Base-by-base conservation (phyloP, 2,888 invertebrate species). In the Ceraclea dissimilis region DNA sequence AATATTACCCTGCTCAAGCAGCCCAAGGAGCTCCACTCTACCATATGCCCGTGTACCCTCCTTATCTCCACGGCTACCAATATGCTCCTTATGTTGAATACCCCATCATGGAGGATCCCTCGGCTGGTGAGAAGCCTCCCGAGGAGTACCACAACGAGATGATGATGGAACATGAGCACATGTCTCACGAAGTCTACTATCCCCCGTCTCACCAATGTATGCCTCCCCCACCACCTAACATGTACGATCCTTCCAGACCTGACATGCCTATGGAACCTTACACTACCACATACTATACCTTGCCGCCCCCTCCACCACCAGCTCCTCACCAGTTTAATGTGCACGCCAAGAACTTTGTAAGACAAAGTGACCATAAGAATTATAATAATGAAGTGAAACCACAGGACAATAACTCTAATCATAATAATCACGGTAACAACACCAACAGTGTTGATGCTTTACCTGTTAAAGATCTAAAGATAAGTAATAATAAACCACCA, bases 1-100 rank as follows among this genome's bases (percentile, higher is more conserved):
- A 74, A 64, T 76, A 77, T 66, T 77, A 77, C 52, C 74, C 72
- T 2, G 75, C 78, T 0, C 76, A 78, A 31, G 76, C 77, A 60
- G 79, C 78, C 2, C 78, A 79, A 62, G 79, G 79, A 5, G 76
- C 79, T 1, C 79, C 79, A 0, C 66, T 79, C 4, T 79, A 78
- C 66, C 75, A 78, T 59, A 64, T 78, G n/a, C 79, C 79, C 1
- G 67, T 78, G 56, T 78, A 77, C 65, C 77, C 76, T 63, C 78
- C 76, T 1, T 77, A 78, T 60, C 21, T 63, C n/a, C 73, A 74
- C 1, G 72, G 75, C 1, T 77, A 76, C 57, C 69, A 76, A 1
- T 77, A 77, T 63, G 74, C 75, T n/a, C 71, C 73, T 1, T 76
- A 76, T 61, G 75, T 77, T 57, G 78, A 77, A 17, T 77, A 77